Evolutionary conservation across 2,888 invertebrate genomes (phyloP).

Genomic region (Lepeophtheirus nordmannii): DNA sequence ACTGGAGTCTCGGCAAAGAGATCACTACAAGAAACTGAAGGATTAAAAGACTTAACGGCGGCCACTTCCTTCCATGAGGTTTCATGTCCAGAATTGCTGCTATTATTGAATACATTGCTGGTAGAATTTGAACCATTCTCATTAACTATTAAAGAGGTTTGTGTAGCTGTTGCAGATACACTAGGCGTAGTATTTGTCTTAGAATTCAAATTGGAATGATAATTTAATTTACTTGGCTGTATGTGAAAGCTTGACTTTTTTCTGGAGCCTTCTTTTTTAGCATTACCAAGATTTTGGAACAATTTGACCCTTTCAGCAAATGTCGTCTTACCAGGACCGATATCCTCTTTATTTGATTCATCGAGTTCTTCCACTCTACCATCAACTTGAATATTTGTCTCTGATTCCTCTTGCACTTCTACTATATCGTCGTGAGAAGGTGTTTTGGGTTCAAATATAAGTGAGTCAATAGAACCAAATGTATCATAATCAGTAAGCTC

Average conservation of each 20-base stretch:
- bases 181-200: not conserved
- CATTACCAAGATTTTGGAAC: slow-evolving; percentile 12
- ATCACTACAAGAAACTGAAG: not conserved
- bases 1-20: not conserved
- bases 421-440: slow-evolving; percentile 26
- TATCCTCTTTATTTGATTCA: slow-evolving; percentile 17
- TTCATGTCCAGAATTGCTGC: not conserved
- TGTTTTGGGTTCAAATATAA: slow-evolving; percentile 31
- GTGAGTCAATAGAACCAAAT: slow-evolving; percentile 29
- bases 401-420: slow-evolving; percentile 24
- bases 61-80: slow-evolving; percentile 20
- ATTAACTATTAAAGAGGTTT: not conserved
- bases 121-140: no score
- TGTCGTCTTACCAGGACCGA: slow-evolving; percentile 20
- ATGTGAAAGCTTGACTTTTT: not conserved
- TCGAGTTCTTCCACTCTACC: slow-evolving; percentile 24
- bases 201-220: not conserved
- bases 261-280: not conserved
- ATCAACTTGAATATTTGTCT: no score
- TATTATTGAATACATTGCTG: not conserved
- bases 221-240: not conserved
- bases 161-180: not conserved
- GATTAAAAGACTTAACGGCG: not conserved
- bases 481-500: slow-evolving; percentile 29
- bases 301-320: slow-evolving; percentile 22